Base-by-base conservation (phyloP, 2,797 vertebrate species). In the Leptatherina wallacei region DNA sequence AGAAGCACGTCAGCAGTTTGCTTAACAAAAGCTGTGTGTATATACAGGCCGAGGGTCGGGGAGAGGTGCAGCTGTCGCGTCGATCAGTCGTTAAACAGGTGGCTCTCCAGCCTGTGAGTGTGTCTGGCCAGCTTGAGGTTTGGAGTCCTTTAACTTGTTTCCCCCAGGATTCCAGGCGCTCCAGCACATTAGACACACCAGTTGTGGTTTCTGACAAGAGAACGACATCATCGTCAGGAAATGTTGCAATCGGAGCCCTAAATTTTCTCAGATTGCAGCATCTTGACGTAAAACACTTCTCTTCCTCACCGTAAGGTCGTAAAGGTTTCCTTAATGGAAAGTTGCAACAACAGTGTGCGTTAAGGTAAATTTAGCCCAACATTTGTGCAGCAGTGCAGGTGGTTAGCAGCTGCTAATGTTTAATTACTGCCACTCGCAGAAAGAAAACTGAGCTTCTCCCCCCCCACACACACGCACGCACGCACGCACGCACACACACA, bases 1-100 rank as follows among this genome's bases (percentile, higher is more conserved):
- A 3, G 2, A n/a, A 56, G 44, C 52, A 64, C 65, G 61, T 42
- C 36, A 65, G 67, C 47, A 38, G 67, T 36, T 18, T 60, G 57
- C 35, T n/a, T 56, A 63, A 82, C 71, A 83, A 81, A 81, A 82
- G 55, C 71, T 70, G 65, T 60, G 59, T 61, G 69, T 54, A 57
- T 70, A 33, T 69, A 12, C 64, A 57, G 62, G 73, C 75, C 65
- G 78, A 77, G 83, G 80, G 81, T 82, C 74, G 29, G 71, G 85
- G 81, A 44, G 75, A 56, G 0, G 72, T 49, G 86, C 94, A 94
- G 91, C 92, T 93, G 93, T 75, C 78, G 86, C 0, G 84, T 82
- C 83, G 66, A 38, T 91, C 82, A 84, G 66, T 79, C 63, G 2
- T 81, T 75, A 57, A 86, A 94, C 94, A 94, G 94, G 92, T 94